Conservation (phyloP, 30 jellyfish, hydroid and myxozoan species). For the Chrysaora quinquecirrha region DNA sequence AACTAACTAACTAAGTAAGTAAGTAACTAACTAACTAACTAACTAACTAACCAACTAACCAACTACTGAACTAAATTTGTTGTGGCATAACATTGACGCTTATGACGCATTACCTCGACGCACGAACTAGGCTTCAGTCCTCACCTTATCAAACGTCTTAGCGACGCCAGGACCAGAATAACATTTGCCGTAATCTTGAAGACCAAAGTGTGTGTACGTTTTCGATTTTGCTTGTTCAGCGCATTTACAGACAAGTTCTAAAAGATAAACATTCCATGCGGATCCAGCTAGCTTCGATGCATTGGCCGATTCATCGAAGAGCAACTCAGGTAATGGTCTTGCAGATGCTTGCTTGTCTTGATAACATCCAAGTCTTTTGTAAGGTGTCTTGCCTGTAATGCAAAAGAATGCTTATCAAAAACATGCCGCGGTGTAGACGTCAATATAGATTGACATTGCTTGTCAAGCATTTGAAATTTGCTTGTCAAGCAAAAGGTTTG, state of each 20-base stretch:
- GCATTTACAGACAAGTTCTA: conserved; percentile 82
- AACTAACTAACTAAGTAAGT: no score
- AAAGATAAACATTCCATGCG: conserved; percentile 59
- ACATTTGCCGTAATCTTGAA: conserved; percentile 85
- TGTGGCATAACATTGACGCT: no score
- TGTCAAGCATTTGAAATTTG: no score
- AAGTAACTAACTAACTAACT: no score
- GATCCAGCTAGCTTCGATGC: conserved; percentile 57
- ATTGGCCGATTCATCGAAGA: conserved; percentile 76
- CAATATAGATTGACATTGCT: no score
- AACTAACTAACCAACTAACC: no score
- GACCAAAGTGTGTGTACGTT: conserved; percentile 83
- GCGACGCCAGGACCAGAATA: conserved; percentile 79
- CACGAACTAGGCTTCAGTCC: no score
- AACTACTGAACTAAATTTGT: no score
- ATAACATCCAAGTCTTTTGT: conserved; percentile 72
- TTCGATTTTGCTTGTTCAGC: conserved; percentile 67
- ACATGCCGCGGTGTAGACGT: no score
- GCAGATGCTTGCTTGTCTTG: conserved; percentile 60
- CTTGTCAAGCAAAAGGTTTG: no score
- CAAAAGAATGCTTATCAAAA: not conserved
- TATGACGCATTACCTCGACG: no score
- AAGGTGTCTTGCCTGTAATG: conserved; percentile 49
- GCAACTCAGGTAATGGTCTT: conserved; percentile 84
- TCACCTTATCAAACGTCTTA: conserved; percentile 64